Evolutionary conservation across 1,140 invertebrate genomes (phyloP).

Genomic region (Vanessa atalanta): DNA sequence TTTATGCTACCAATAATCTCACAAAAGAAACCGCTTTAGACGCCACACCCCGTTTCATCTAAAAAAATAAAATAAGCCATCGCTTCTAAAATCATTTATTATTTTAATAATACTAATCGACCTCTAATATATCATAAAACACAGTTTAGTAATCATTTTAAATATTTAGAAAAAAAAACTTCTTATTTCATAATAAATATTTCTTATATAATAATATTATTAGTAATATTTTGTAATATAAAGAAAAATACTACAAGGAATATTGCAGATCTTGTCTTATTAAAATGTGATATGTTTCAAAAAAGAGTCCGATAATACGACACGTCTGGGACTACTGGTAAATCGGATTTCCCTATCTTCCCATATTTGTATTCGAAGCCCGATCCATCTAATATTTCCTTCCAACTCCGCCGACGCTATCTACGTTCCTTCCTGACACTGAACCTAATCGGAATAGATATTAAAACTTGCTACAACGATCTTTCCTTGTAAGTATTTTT

Average conservation of each 20-base stretch:
- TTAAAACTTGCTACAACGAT: slow-evolving; percentile 75
- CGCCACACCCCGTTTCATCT: too few species aligned
- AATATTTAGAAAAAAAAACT: too few species aligned
- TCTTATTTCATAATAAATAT: too few species aligned
- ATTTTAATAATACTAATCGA: too few species aligned
- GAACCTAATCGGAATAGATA: slow-evolving; percentile 81
- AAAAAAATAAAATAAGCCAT: too few species aligned
- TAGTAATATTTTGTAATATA: neutral
- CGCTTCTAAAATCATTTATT: too few species aligned
- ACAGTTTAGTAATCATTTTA: too few species aligned
- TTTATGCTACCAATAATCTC: too few species aligned
- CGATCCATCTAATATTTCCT: slow-evolving; percentile 79
- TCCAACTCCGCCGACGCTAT: slow-evolving; percentile 74
- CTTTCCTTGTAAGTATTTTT: slow-evolving; percentile 18
- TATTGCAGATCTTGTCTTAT: slow-evolving; percentile 50
- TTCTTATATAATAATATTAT: too few species aligned
- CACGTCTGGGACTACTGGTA: slow-evolving; percentile 70
- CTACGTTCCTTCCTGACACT: slow-evolving; percentile 77
- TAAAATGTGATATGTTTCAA: slow-evolving; percentile 66
- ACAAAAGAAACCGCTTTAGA: too few species aligned
- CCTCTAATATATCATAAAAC: too few species aligned
- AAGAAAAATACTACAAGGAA: slow-evolving; percentile 4
- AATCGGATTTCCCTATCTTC: slow-evolving; percentile 78
- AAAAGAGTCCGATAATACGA: slow-evolving; percentile 74
- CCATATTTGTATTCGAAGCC: slow-evolving; percentile 79